Conservation (phyloP, 2,797 vertebrate species). For the Eulemur albifrons region DNA sequence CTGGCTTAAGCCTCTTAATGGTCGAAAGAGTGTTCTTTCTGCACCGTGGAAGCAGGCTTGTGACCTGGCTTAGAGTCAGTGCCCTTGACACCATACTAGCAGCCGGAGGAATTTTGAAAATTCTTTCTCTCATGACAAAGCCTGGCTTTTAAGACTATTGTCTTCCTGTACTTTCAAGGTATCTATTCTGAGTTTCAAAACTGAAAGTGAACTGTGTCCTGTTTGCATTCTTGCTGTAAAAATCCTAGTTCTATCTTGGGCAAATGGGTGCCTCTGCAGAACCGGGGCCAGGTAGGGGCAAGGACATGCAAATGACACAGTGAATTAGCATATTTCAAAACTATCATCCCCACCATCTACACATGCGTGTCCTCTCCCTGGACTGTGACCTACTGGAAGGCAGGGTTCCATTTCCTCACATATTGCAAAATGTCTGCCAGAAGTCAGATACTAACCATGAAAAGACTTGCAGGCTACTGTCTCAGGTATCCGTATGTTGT, state of each 20-base stretch:
- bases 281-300: background rate
- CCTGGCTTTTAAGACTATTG: background rate
- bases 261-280: background rate
- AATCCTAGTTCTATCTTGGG: background rate
- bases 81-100: too few relatives aligned
- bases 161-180: background rate
- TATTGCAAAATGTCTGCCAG: background rate
- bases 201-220: background rate
- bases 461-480: background rate
- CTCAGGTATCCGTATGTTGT: background rate
- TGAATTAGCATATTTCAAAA: background rate
- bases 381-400: background rate
- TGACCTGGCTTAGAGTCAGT: too few relatives aligned
- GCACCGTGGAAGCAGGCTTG: rapidly evolving
- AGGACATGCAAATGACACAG: background rate
- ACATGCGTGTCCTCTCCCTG: background rate
- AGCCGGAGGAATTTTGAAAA: background rate
- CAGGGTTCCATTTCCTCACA: background rate
- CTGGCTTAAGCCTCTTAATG: background rate
- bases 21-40: background rate
- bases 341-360: too few relatives aligned
- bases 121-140: background rate
- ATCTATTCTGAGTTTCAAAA: background rate
- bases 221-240: background rate
- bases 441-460: background rate